Conservation (phyloP, 2,888 invertebrate species). For the Eupithecia tripunctaria region DNA sequence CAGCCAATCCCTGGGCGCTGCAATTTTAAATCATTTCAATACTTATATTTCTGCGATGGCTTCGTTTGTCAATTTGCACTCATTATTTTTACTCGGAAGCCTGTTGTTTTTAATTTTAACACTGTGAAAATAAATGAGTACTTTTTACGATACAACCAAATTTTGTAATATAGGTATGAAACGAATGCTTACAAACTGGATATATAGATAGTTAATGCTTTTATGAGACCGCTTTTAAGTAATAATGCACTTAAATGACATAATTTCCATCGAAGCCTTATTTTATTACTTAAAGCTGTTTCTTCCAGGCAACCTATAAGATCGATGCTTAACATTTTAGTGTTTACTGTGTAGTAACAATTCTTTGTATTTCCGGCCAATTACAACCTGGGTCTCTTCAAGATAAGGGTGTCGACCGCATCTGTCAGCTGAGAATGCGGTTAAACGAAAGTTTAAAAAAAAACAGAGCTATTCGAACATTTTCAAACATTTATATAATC, state of each 20-base stretch:
- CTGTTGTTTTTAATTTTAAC: neutral
- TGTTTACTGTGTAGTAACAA: neutral
- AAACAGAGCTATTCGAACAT: neutral
- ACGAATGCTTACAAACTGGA: neutral
- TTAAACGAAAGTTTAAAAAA: too few relatives aligned
- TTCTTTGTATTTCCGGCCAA: too few relatives aligned
- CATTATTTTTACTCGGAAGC: conserved; percentile 2
- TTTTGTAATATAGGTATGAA: neutral
- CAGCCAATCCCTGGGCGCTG: conserved; percentile 9
- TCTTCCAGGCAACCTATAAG: neutral
- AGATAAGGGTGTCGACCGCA: too few relatives aligned
- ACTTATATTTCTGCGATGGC: conserved; percentile 16
- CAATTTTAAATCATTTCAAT: conserved; percentile 23
- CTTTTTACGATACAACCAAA: neutral
- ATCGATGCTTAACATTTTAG: too few relatives aligned
- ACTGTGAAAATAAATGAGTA: neutral
- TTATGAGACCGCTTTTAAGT: too few relatives aligned
- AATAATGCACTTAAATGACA: too few relatives aligned
- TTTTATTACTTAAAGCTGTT: neutral
- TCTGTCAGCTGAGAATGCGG: too few relatives aligned
- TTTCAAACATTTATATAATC: neutral
- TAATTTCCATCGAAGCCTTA: too few relatives aligned
- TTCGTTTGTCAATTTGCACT: conserved; percentile 12
- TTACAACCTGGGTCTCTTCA: too few relatives aligned
- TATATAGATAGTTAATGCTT: too few relatives aligned